These are phyloP conservation scores for Peromyscus polionotus DNA, from an alignment of 2,113 vertebrate species.

Conservation along the genomic window DNA sequence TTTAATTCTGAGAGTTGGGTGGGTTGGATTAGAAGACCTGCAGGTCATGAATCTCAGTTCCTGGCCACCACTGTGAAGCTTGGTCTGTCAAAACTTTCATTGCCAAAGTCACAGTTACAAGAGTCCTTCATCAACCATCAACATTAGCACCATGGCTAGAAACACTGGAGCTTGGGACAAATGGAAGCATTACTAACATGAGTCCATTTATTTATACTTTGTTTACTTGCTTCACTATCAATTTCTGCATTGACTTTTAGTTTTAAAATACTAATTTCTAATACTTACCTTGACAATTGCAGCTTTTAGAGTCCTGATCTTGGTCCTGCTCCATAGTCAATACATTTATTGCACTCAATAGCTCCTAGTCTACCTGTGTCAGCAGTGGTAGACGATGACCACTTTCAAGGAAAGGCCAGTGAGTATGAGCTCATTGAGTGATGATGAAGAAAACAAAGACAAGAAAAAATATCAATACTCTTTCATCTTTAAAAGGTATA, in stretches of 20 bases:
- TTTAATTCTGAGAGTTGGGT: background rate
- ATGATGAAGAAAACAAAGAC: background rate
- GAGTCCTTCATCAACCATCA: background rate
- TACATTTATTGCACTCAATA: background rate
- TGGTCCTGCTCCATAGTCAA: background rate
- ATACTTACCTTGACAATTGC: conserved; percentile 2
- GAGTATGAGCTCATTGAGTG: background rate
- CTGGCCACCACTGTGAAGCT: background rate
- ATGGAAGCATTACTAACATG: background rate
- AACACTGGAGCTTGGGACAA: background rate
- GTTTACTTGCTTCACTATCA: background rate
- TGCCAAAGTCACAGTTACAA: background rate
- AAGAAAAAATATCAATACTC: background rate
- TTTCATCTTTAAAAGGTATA: conserved; percentile 22
- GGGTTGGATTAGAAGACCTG: background rate
- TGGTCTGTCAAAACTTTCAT: background rate
- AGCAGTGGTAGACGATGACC: background rate
- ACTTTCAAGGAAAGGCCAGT: background rate
- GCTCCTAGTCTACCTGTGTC: background rate
- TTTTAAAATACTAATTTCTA: conserved; percentile 18
- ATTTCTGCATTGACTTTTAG: background rate
- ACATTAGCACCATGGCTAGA: background rate
- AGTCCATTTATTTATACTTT: background rate
- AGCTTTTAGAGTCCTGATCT: background rate
- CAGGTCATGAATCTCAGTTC: background rate